Evolutionary conservation across 2,797 vertebrate genomes (phyloP).

Genomic region (Notolabrus celidotus): DNA sequence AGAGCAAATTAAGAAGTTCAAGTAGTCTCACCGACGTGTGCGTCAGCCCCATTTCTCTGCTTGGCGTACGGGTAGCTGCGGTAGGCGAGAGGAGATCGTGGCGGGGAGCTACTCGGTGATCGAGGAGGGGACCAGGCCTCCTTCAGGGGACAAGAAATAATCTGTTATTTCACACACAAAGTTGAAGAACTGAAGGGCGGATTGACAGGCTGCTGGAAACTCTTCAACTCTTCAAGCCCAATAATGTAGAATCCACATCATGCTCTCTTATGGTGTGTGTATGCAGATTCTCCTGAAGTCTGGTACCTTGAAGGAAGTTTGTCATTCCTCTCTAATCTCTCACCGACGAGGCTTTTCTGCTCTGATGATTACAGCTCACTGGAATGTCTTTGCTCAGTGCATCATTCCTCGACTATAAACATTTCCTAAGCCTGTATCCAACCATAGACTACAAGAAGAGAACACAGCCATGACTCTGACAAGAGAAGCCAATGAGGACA

Average conservation of each 20-base stretch:
- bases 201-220: not conserved
- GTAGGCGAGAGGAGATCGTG: slow-evolving; percentile 88
- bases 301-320: not conserved
- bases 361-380: not conserved
- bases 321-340: slow-evolving; percentile 36
- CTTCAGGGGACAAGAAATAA: slow-evolving; percentile 70
- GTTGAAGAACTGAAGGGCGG: not conserved
- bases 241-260: no score
- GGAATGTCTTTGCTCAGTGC: slow-evolving; percentile 21
- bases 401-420: no score
- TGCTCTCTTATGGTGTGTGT: no score
- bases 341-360: slow-evolving; percentile 19
- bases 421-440: not conserved
- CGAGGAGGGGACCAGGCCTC: slow-evolving; percentile 85
- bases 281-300: not conserved
- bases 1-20: no score
- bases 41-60: slow-evolving; percentile 86
- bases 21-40: slow-evolving; percentile 84
- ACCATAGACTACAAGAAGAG: not conserved
- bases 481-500: no score
- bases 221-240: no score
- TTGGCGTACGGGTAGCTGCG: slow-evolving; percentile 83
- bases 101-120: slow-evolving; percentile 88
- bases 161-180: slow-evolving; percentile 8
- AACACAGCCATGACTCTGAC: no score